Evolutionary conservation across 2,888 invertebrate species (phyloP), one percentile per base, ranked within the genome.

Genomic region (Pollenia amentaria): DNA sequence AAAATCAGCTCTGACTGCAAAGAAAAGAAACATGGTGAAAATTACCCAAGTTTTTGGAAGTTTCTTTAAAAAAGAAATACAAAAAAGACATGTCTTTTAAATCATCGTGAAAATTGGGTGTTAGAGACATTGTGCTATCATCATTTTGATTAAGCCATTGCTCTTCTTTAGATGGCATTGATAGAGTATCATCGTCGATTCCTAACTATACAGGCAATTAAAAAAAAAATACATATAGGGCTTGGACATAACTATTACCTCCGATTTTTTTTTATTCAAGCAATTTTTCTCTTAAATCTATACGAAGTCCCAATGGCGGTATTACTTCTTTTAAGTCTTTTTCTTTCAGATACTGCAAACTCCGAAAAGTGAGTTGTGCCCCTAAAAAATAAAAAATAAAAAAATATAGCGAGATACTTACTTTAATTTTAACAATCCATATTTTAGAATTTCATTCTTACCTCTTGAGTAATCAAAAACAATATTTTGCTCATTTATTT

Each of bases 241-340:
- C 21, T n/a, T 38, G 1, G n/a, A 18, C 10, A n/a, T 8, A 2
- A 69, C 2, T n/a, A 67, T n/a, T 48, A 69, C 53, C n/a, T n/a
- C 55, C 29, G 16, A 12, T n/a, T 55, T 53, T 70, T 12, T 55
- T 44, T 38, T 18, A 55, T 10, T 18, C 46, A 12, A 70, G 55
- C 14, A 70, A 11, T 21, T 70, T 70, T 60, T 46, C 73, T 10
- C 73, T 73, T 38, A 73, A 60, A 8, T 73, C 73, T 38, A 16
- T 16, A 38, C 60, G 60, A 11, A 73, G 38, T 6, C 73, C 60
- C 7, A 60, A 62, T n/a, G 12, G 62, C 12, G 75, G 48, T n/a
- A 62, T 12, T 16, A 48, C 62, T 38, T 75, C 48, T 21, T 44
- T 73, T 29, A 60, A 8, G n/a, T 73, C 72, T 11, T 73, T 46